A percentile compares a stretch with the other conserved stretches of the same genome.
Conservation (phyloP, 2,888 invertebrate genomes). For the Ochlodes sylvanus region DNA sequence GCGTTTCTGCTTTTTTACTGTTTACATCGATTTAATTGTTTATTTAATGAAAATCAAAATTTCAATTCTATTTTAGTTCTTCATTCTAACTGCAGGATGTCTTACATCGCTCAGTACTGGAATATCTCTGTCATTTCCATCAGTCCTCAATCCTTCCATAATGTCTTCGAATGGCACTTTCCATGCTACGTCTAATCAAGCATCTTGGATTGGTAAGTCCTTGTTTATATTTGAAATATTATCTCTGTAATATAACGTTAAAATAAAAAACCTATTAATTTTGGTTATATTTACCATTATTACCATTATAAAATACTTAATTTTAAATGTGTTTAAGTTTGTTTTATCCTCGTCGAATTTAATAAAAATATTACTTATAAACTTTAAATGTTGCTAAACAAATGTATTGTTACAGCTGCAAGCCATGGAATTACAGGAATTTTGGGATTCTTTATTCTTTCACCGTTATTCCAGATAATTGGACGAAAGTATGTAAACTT, state of each 20-base stretch:
- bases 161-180: constrained; percentile 49
- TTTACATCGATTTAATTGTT: too few relatives aligned
- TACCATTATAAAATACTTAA: too few relatives aligned
- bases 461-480: constrained; percentile 50
- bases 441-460: constrained; percentile 49
- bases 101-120: constrained; percentile 46
- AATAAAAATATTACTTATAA: too few relatives aligned
- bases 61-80: constrained; percentile 46
- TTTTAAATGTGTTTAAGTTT: too few relatives aligned
- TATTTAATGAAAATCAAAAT: too few relatives aligned
- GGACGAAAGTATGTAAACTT: constrained; percentile 52
- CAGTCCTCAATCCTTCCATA: constrained; percentile 51
- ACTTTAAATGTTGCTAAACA: neutral
- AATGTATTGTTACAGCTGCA: constrained; percentile 49
- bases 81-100: constrained; percentile 44
- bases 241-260: too few relatives aligned
- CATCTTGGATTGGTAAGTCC: constrained; percentile 55
- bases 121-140: constrained; percentile 50
- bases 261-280: too few relatives aligned
- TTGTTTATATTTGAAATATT: too few relatives aligned
- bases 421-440: constrained; percentile 51
- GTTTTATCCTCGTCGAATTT: too few relatives aligned
- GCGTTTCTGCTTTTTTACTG: too few relatives aligned
- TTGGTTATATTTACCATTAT: too few relatives aligned
- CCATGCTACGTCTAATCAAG: constrained; percentile 48